These are phyloP conservation scores for Lates japonicus DNA, from an alignment of 2,797 vertebrate genomes.

Conservation along the genomic window DNA sequence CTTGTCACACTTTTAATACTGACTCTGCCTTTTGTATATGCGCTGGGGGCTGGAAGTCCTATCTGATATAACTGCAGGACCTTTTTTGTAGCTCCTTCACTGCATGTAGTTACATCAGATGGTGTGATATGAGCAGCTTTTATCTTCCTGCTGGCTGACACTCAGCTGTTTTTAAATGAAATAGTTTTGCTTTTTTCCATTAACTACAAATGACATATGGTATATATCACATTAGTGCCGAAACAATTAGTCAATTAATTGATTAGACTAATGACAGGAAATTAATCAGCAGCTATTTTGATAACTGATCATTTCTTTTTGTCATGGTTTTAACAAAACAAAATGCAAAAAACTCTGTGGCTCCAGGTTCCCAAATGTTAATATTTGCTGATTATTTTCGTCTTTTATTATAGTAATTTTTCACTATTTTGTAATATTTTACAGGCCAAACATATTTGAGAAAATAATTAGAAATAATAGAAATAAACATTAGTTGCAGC, in stretches of 20 bases:
- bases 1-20: conserved; percentile 9
- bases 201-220: background rate
- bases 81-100: background rate
- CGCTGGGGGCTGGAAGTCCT: background rate
- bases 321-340: background rate
- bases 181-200: conserved; percentile 1
- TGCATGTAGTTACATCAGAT: background rate
- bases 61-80: conserved; percentile 10
- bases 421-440: background rate
- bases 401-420: too few relatives aligned
- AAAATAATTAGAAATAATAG: background rate
- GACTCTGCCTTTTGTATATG: background rate
- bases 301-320: background rate
- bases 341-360: background rate
- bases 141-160: background rate
- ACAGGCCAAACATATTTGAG: background rate
- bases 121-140: background rate
- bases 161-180: background rate
- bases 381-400: too few relatives aligned
- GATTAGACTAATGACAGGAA: background rate
- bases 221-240: background rate
- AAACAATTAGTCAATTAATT: conserved; percentile 5
- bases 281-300: background rate
- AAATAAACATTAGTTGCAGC: background rate
- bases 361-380: background rate